A percentile compares a stretch with the other conserved stretches of the same genome.
phyloP scores from a whole-genome alignment of 2,113 vertebrate genomes.

The Polypterus bichir region DNA sequence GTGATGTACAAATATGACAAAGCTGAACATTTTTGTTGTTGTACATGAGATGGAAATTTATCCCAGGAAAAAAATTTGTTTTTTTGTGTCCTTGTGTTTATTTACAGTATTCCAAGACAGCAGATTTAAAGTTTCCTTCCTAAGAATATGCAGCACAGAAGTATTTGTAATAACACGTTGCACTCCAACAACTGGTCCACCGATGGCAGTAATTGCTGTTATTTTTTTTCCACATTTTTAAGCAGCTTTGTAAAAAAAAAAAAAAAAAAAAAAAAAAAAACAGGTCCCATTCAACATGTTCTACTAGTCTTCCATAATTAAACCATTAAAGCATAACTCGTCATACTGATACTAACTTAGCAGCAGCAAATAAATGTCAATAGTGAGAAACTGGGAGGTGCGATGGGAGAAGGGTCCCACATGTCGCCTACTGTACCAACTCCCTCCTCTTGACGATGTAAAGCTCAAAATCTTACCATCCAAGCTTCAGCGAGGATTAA shows the following conservation, averaged over 20 bases:
- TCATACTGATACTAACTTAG: conserved; percentile 1
- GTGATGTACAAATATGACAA: too few relatives aligned
- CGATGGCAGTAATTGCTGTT: conserved; percentile 11
- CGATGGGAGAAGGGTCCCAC: neutral
- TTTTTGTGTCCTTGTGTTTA: too few relatives aligned
- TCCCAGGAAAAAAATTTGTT: too few relatives aligned
- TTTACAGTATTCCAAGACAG: too few relatives aligned
- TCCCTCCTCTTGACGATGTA: neutral
- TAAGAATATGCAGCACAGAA: too few relatives aligned
- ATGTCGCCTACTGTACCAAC: neutral
- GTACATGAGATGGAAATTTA: too few relatives aligned
- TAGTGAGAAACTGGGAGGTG: neutral
- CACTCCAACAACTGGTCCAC: neutral
- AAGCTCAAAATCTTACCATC: neutral
- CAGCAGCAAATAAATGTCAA: conserved; percentile 1
- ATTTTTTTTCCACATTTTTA: neutral
- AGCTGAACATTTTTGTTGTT: too few relatives aligned
- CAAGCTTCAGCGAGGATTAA: neutral
- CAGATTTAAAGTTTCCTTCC: too few relatives aligned
- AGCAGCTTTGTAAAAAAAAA: conserved; percentile 4
- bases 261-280: neutral
- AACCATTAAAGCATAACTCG: neutral
- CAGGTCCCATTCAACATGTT: neutral
- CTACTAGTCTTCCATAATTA: neutral
- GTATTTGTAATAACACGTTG: too few relatives aligned